Percentiles rank a stretch among this genome's conserved stretches.
Evolutionary conservation across 2,113 vertebrate genomes (phyloP).

Genomic region (Pristiophorus japonicus): DNA sequence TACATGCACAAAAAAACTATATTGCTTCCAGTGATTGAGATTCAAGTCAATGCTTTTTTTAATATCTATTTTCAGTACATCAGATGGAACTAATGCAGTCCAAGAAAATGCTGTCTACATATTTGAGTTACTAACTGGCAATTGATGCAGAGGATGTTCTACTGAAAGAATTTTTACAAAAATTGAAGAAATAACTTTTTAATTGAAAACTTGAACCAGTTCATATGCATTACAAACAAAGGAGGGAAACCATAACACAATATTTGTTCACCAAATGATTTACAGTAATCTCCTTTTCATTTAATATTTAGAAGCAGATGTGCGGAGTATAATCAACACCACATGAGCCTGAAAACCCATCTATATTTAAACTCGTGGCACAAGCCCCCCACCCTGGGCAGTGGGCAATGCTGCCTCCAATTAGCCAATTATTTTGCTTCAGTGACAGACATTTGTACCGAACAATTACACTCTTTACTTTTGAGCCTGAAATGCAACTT

Average conservation of each 20-base stretch:
- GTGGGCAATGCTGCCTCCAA: constrained; percentile 20
- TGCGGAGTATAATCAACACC: constrained; percentile 14
- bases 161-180: neutral
- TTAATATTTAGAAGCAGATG: neutral
- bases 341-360: constrained; percentile 13
- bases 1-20: neutral
- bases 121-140: neutral
- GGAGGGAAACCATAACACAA: constrained; percentile 35
- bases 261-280: constrained; percentile 41
- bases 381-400: neutral
- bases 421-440: constrained; percentile 30
- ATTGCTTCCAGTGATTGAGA: neutral
- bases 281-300: constrained; percentile 40
- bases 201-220: neutral
- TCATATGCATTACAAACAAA: neutral
- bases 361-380: constrained; percentile 22
- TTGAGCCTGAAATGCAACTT: neutral
- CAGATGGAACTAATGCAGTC: neutral
- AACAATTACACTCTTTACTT: constrained; percentile 17
- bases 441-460: neutral
- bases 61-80: neutral
- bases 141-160: neutral
- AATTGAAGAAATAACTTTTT: neutral
- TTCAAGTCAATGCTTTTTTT: neutral
- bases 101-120: neutral